Conservation (phyloP, 1,140 invertebrate species). For the Helicoverpa zea region DNA sequence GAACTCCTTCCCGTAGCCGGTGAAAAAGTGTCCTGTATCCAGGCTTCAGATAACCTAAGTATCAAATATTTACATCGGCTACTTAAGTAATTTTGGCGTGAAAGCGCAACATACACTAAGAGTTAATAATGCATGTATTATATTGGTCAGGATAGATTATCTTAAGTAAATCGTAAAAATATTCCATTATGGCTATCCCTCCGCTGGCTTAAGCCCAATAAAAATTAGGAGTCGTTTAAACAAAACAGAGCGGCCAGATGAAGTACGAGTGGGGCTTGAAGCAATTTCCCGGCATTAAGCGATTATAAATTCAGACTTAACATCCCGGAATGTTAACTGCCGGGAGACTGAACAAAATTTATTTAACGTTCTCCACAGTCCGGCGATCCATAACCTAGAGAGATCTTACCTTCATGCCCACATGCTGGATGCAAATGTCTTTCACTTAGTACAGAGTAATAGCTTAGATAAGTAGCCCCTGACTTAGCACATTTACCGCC, state of each 20-base stretch:
- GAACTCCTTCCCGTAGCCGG: too few relatives aligned
- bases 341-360: slow-evolving; percentile 20
- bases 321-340: slow-evolving; percentile 25
- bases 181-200: too few relatives aligned
- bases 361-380: slow-evolving; percentile 21
- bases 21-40: too few relatives aligned
- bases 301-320: slow-evolving; percentile 40
- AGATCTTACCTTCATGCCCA: slow-evolving; percentile 31
- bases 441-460: slow-evolving; percentile 72
- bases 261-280: slow-evolving; percentile 7
- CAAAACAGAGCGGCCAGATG: slow-evolving; percentile 27
- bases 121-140: too few relatives aligned
- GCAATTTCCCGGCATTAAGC: slow-evolving; percentile 26
- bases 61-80: too few relatives aligned
- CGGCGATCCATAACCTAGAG: background rate
- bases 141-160: too few relatives aligned
- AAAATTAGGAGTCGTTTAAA: slow-evolving; percentile 24
- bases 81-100: too few relatives aligned
- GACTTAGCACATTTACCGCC: slow-evolving; percentile 72
- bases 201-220: slow-evolving; percentile 5
- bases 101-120: too few relatives aligned
- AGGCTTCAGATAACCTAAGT: too few relatives aligned
- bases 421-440: slow-evolving; percentile 66
- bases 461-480: slow-evolving; percentile 70
- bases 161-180: background rate